A percentile compares a stretch with the other conserved stretches of the same genome.
Conservation (phyloP, 2,113 vertebrate species). For the Nesogale talazaci region DNA sequence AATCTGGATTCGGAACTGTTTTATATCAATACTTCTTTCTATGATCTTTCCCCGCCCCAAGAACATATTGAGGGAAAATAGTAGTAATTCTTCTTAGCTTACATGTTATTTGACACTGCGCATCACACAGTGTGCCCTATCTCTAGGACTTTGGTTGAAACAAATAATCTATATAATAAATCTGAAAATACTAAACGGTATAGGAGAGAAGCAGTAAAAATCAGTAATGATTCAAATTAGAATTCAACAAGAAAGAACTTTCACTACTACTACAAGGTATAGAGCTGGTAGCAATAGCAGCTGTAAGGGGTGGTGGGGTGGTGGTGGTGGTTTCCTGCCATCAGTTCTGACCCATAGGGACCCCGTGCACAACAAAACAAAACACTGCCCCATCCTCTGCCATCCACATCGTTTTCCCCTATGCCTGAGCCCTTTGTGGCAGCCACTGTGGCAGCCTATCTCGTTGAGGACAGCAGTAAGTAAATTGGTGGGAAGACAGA, state of each 20-base stretch:
- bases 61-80: background rate
- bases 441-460: too few relatives aligned
- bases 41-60: background rate
- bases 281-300: too few relatives aligned
- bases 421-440: too few relatives aligned
- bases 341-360: too few relatives aligned
- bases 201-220: background rate
- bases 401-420: too few relatives aligned
- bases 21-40: background rate
- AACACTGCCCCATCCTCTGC: too few relatives aligned
- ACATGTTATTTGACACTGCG: background rate
- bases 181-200: background rate
- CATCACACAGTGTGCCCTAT: background rate
- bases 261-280: too few relatives aligned
- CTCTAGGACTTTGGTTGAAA: background rate
- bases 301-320: too few relatives aligned
- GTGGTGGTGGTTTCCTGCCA: too few relatives aligned
- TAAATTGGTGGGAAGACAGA: background rate
- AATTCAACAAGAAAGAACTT: too few relatives aligned
- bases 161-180: background rate
- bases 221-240: background rate
- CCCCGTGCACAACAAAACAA: too few relatives aligned
- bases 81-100: background rate
- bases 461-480: too few relatives aligned
- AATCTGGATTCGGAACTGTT: background rate